Base-by-base conservation (phyloP, 2,797 vertebrate species). In the Myotis findleyi region DNA sequence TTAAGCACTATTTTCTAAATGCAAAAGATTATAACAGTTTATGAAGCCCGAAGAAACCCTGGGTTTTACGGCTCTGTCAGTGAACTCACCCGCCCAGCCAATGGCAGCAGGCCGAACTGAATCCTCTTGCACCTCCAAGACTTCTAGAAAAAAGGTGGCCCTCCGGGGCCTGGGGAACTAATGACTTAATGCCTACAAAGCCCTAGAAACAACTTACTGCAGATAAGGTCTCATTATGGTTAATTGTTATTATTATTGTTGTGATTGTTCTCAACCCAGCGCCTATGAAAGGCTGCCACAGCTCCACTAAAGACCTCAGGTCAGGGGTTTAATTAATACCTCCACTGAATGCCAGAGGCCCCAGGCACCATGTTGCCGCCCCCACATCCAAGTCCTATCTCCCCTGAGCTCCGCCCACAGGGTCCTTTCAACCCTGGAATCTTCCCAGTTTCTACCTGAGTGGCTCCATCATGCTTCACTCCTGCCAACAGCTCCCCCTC, bases 221-320 rank as follows among this genome's bases (percentile, higher is more conserved):
- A 96, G 96, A 96, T 97, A 96, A 97, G 95, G 94, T 86, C 97
- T 97, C 90, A 96, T 89, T 96, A 96, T 81, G 9, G 2, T 94
- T 97, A 97, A 97, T 96, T 97, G 94, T 97, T 97, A 93, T 96
- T 95, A 83, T 97, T 93, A 23, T 95, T 96, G 76, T 95, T 96
- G 76, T 96, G 97, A 82, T 95, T 97, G 89, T 97, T 95, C 95
- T 96, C 92, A 96, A 76, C 92, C 87, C 96, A 83, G 36, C 95
- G 89, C 84, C 49, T 92, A 21, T 44, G 96, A 96, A 97, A 96
- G 93, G 91, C 80, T 90, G 91, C 97, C 97, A 69, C 36, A 13
- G 85, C 75, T 89, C 57, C 16, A 81, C 79, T 84, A 87, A 93
- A 25, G 41, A 96, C 93, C 96, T 95, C 80, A 89, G 95, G 94